These are phyloP conservation scores for Apistogramma diplotaenia DNA, from an alignment of 2,113 vertebrate species.

Conservation along the genomic window DNA sequence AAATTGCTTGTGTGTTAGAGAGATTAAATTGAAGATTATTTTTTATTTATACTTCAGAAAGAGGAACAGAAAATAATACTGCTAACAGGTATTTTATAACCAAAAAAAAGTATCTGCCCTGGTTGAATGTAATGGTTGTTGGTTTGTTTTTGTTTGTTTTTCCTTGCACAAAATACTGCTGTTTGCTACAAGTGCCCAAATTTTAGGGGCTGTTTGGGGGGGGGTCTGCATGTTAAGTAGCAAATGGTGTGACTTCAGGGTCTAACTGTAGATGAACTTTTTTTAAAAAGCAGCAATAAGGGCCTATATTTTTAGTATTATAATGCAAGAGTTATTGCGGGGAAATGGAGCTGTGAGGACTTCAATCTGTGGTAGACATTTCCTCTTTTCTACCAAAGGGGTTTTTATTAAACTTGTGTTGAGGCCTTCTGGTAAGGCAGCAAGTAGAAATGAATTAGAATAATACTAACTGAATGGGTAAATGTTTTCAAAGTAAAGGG, in stretches of 20 bases:
- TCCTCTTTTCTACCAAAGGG: slow-evolving; percentile 33
- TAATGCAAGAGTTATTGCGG: slow-evolving; percentile 5
- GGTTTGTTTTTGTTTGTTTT: background rate
- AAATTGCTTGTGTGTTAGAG: slow-evolving; percentile 6
- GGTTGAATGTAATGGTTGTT: slow-evolving; percentile 38
- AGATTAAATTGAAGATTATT: background rate
- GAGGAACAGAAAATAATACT: slow-evolving; percentile 53
- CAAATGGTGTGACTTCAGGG: slow-evolving; percentile 54
- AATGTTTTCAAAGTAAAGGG: slow-evolving; percentile 38
- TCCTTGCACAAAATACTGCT: slow-evolving; percentile 44
- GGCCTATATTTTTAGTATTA: slow-evolving; percentile 38
- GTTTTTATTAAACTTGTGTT: slow-evolving; percentile 33
- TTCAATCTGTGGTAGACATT: slow-evolving; percentile 63
- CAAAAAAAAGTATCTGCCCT: slow-evolving; percentile 2
- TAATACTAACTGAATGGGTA: slow-evolving; percentile 12
- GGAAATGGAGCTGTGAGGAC: slow-evolving; percentile 31
- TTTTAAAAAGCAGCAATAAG: slow-evolving; percentile 24
- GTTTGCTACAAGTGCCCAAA: slow-evolving; percentile 47
- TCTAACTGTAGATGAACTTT: slow-evolving; percentile 31
- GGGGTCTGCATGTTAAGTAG: slow-evolving; percentile 37
- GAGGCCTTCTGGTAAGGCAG: slow-evolving; percentile 73
- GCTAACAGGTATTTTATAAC: background rate
- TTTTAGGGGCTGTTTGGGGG: slow-evolving; percentile 12
- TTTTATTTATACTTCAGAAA: slow-evolving; percentile 31
- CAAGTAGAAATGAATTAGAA: slow-evolving; percentile 35